These are phyloP conservation scores for Sebastes nivosus DNA, from an alignment of 2,797 vertebrate genomes.

Conservation along the genomic window DNA sequence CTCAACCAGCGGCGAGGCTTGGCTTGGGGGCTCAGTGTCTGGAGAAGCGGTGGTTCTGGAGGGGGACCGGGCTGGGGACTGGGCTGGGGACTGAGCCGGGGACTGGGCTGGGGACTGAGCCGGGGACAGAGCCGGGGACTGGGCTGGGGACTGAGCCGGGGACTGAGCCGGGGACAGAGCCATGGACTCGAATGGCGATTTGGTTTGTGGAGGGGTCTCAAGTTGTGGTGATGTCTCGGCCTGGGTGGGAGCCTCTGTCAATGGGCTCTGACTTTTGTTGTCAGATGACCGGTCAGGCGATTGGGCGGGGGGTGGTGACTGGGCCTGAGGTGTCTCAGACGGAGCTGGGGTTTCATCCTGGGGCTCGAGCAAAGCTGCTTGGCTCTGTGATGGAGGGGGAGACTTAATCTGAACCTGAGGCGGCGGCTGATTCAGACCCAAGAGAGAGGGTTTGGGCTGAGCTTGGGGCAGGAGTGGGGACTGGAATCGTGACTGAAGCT, in stretches of 20 bases:
- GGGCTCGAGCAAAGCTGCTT: slow-evolving; percentile 18
- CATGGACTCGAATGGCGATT: slow-evolving; percentile 31
- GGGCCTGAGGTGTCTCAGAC: slow-evolving; percentile 37
- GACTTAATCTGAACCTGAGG: slow-evolving; percentile 53
- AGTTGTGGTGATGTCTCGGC: slow-evolving; percentile 6
- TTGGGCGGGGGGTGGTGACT: slow-evolving; percentile 28
- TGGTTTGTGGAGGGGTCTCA: slow-evolving; percentile 30
- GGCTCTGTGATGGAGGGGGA: slow-evolving; percentile 53
- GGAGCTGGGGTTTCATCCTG: slow-evolving; percentile 36
- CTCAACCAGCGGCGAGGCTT: slow-evolving; percentile 14
- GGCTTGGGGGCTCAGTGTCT: slow-evolving; percentile 38
- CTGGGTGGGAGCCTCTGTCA: slow-evolving; percentile 20
- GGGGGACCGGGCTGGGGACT: slow-evolving; percentile 33
- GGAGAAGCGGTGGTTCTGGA: slow-evolving; percentile 36
- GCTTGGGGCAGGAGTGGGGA: slow-evolving; percentile 63
- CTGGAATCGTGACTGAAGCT: slow-evolving; percentile 67
- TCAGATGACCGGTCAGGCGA: slow-evolving; percentile 39
- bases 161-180: neutral
- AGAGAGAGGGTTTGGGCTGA: slow-evolving; percentile 57
- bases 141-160: accelerated
- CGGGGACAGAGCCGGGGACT: slow-evolving; percentile 7
- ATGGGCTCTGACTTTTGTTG: slow-evolving; percentile 35
- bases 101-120: slow-evolving; percentile 19
- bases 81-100: slow-evolving; percentile 16
- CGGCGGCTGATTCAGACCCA: slow-evolving; percentile 47